Evolutionary conservation across 2,113 vertebrate species (phyloP).

Genomic region (Eptesicus fuscus): DNA sequence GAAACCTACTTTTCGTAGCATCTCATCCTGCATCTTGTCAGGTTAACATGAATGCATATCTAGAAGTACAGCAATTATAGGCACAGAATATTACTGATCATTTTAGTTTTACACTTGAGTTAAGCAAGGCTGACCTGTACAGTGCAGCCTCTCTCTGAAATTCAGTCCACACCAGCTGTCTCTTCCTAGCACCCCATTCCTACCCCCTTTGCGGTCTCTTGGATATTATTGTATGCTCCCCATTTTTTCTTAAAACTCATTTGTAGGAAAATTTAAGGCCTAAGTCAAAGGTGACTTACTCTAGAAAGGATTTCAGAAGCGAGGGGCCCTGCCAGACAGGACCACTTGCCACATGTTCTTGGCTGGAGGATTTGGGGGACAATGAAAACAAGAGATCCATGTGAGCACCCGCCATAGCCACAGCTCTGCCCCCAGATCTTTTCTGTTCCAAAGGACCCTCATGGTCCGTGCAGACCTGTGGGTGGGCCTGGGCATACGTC

Average conservation of each 20-base stretch:
- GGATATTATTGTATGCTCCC: not conserved
- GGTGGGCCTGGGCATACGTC: not conserved
- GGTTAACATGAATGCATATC: not conserved
- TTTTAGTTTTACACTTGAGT: not conserved
- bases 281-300: not conserved
- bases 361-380: not conserved
- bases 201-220: not conserved
- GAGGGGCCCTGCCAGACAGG: not conserved
- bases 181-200: not conserved
- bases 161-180: too few relatives aligned
- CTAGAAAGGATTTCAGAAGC: not conserved
- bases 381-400: not conserved
- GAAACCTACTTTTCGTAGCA: not conserved
- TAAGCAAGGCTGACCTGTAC: not conserved
- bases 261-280: not conserved
- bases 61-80: not conserved
- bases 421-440: not conserved
- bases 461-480: not conserved
- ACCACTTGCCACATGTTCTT: not conserved
- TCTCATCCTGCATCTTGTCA: not conserved
- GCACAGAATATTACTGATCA: not conserved
- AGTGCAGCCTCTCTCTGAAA: not conserved
- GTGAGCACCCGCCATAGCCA: not conserved
- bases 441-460: not conserved
- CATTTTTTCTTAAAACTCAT: not conserved